These are phyloP conservation scores for Drosophila koepferae DNA, from an alignment of 2,888 invertebrate species.

Conservation along the genomic window DNA sequence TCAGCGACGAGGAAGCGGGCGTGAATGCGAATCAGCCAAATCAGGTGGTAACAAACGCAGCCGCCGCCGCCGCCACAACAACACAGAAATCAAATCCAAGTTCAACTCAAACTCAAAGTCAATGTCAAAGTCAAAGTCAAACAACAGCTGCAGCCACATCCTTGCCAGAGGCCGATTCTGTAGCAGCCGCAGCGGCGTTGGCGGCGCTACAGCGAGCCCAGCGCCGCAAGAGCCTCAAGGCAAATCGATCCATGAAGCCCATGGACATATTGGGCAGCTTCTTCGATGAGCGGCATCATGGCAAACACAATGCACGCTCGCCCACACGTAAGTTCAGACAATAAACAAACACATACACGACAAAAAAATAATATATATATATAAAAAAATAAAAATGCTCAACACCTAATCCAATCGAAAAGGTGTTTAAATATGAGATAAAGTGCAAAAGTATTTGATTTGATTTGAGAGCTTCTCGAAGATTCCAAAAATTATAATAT, in stretches of 20 bases:
- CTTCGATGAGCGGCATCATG: constrained; percentile 83
- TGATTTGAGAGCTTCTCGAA: constrained; percentile 47
- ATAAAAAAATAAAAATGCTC: neutral
- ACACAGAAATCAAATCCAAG: constrained; percentile 8
- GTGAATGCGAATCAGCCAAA: constrained; percentile 33
- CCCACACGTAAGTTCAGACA: constrained; percentile 85
- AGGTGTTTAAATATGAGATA: constrained; percentile 14
- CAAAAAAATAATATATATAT: neutral
- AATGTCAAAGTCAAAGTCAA: neutral
- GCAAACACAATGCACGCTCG: constrained; percentile 83
- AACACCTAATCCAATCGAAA: neutral
- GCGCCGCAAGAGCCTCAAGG: constrained; percentile 83
- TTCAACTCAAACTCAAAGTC: neutral
- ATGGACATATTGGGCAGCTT: constrained; percentile 86
- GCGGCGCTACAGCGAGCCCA: constrained; percentile 52
- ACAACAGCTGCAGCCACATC: constrained; percentile 17
- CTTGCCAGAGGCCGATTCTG: constrained; percentile 46
- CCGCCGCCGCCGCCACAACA: constrained; percentile 2
- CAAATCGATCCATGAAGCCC: constrained; percentile 84
- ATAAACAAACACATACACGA: neutral
- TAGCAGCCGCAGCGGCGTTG: constrained; percentile 36
- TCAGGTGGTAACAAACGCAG: constrained; percentile 19
- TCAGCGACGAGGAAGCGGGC: constrained; percentile 76
- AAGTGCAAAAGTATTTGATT: constrained; percentile 21
- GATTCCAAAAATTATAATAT: constrained; percentile 23